Evolutionary conservation across 2,888 invertebrate genomes (phyloP).

Genomic region (Aspidiotus rigidus): DNA sequence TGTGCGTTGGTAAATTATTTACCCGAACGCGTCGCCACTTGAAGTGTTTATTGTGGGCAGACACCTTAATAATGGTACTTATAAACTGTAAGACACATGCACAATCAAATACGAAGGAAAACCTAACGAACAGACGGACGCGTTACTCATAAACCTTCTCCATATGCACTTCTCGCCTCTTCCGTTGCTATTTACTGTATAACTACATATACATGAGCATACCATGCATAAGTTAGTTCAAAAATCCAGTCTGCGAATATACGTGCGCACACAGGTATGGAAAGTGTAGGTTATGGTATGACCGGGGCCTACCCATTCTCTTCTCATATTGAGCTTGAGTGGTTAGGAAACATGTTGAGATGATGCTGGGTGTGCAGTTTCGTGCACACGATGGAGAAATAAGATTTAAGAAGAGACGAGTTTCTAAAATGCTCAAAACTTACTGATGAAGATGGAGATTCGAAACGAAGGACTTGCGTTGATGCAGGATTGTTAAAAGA

Average conservation of each 20-base stretch:
- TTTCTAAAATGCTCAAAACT: too few relatives aligned
- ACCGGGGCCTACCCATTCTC: too few relatives aligned
- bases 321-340: too few relatives aligned
- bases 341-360: too few relatives aligned
- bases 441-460: too few relatives aligned
- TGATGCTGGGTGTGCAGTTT: too few relatives aligned
- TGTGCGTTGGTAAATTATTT: background rate
- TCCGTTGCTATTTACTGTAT: background rate
- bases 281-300: background rate
- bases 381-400: too few relatives aligned
- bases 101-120: too few relatives aligned
- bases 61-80: slow-evolving; percentile 29
- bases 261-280: slow-evolving; percentile 7
- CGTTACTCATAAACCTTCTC: slow-evolving; percentile 31
- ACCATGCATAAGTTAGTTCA: background rate
- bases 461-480: too few relatives aligned
- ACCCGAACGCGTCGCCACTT: background rate
- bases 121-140: slow-evolving; percentile 11
- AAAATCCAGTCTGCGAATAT: background rate
- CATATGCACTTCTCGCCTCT: background rate
- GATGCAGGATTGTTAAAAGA: too few relatives aligned
- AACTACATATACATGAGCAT: background rate
- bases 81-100: slow-evolving; percentile 23
- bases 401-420: too few relatives aligned
- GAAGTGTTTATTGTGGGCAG: slow-evolving; percentile 33